Evolutionary conservation across 2,888 invertebrate species (phyloP), one percentile per base, ranked within the genome.

Genomic region (Empis stercorea): DNA sequence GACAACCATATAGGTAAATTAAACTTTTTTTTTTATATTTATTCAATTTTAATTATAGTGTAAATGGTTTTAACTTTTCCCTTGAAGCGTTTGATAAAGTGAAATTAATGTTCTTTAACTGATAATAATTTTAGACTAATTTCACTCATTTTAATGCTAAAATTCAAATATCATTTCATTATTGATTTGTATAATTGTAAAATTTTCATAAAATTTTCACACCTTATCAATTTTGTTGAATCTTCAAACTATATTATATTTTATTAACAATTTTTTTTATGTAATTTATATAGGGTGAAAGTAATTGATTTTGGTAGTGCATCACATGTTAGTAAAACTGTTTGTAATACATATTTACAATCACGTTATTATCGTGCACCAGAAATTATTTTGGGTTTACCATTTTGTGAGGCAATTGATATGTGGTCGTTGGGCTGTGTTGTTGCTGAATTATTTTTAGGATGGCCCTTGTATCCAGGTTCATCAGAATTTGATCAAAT

Each of bases 371-470:
- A 99, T 72, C 84, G 96, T 57, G 94, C 95, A 32, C 95, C 95
- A 3, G 95, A 95, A 73, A 95, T 95, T 62, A 95, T 96, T 63
- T 76, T 95, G 61, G 99, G 99, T 17, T 75, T 99, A 59, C 97
- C 96, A 52, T 99, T 99, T 74, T 95, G 95, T 74, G 99, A 99
- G 71, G 94, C 97, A 13, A 99, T 99, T 61, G 99, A 99, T 72
- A 99, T 99, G 97, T 99, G 99, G 99, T 97, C 96, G 7, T 74
- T 99, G 56, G 99, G 99, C 49, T 99, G 99, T 72, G 99, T 99
- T 53, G 96, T 99, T 42, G 99, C 99, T 3, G 99, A 99, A 69
- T 76, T 99, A 56, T 99, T 99, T 73, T 79, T 99, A 40, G 99
- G 99, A 54, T 99, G 99, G 99, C 99, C 99, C 14, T 76, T 99